Base-by-base conservation (phyloP, 2,113 vertebrate genomes). In the Cephalopholis sonnerati region DNA sequence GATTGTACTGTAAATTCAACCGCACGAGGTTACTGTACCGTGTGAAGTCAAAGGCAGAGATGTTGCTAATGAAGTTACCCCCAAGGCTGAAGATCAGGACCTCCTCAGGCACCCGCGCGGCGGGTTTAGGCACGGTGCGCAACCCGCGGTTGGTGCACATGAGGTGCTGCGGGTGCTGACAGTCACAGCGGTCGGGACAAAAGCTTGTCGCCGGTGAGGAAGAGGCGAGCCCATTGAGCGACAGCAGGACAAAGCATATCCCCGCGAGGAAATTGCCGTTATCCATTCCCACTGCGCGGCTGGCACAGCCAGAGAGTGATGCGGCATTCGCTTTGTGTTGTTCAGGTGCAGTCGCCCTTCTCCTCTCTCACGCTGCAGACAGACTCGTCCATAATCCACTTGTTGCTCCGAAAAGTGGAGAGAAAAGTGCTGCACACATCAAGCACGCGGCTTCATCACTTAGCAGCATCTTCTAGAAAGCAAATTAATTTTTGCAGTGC, bases 101-200 rank as follows among this genome's bases (percentile, higher is more conserved):
- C 44, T 97, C 96, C 80, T 94, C 95, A 5, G 96, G 93, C 58
- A 89, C 91, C 29, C 90, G 92, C 16, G 77, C 77, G 66, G 83
- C 72, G 32, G 95, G 87, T 89, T 94, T 94, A 81, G 98, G 98
- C 79, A 98, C 96, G 0, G 93, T 77, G 83, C 95, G 95, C 86
- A 99, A 93, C 27, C 98, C 98, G 17, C 98, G 96, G 93, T 99
- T 99, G 75, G 97, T 94, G 95, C 98, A 99, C 77, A 98, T 92
- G 84, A 98, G 93, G 87, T 98, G 97, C 87, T 96, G 97, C 57
- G 95, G 94, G 82, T 97, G 96, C 90, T 97, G 97, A 88, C 98
- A 99, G 85, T 99, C 98, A 86, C 98, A 99, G 67, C 93, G 96
- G 76, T 97, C 96, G 0, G 98, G 98, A 82, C 98, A 99, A 63